Conservation (phyloP, 2,113 vertebrate genomes). For the Perognathus longimembris region DNA sequence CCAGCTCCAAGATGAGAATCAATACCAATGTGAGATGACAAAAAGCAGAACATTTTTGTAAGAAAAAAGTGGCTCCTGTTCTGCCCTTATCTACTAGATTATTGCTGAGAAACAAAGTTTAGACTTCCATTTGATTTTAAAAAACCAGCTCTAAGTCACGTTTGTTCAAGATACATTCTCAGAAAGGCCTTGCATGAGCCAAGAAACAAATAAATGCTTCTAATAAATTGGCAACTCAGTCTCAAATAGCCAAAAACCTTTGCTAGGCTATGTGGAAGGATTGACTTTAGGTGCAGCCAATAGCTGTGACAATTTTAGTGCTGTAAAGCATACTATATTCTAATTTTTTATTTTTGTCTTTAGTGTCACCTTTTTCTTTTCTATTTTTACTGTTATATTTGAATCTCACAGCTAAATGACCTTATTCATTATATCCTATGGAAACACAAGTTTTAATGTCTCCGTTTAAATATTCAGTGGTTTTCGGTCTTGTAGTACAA, state of each 20-base stretch:
- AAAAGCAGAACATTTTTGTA: neutral
- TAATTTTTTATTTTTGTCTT: neutral
- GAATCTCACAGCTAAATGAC: neutral
- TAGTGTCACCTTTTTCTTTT: neutral
- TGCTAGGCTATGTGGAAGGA: neutral
- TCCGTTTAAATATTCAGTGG: neutral
- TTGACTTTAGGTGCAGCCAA: neutral
- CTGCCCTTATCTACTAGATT: neutral
- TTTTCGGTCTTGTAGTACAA: neutral
- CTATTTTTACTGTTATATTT: neutral
- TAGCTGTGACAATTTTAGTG: neutral
- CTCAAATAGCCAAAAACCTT: neutral
- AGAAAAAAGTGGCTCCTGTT: neutral
- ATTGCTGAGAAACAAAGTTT: neutral
- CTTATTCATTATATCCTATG: neutral
- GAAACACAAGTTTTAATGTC: neutral
- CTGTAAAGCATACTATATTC: neutral
- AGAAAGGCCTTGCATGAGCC: neutral
- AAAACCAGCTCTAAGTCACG: neutral
- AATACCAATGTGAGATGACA: neutral
- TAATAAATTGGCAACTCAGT: neutral
- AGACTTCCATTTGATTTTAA: neutral
- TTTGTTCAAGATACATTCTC: slow-evolving; percentile 18
- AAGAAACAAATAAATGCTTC: slow-evolving; percentile 15
- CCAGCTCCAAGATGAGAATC: neutral